phyloP scores from a whole-genome alignment of 1,140 invertebrate genomes.

The Ooceraea biroi region DNA sequence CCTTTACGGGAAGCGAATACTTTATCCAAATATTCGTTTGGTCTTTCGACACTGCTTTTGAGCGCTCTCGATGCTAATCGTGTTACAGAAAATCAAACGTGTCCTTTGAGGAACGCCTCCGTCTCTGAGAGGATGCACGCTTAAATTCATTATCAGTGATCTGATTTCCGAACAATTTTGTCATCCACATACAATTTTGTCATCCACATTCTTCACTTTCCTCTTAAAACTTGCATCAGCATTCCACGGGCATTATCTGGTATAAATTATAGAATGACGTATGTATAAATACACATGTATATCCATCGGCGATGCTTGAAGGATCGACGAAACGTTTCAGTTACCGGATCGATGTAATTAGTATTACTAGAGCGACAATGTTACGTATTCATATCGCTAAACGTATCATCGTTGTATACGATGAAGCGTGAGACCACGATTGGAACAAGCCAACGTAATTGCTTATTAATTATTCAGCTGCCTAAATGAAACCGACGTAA shows the following conservation, averaged over 20 bases:
- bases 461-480: slow-evolving; percentile 57
- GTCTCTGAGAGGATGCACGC: background rate
- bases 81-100: background rate
- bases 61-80: background rate
- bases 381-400: slow-evolving; percentile 32
- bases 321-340: slow-evolving; percentile 4
- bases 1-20: background rate
- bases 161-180: too few species aligned
- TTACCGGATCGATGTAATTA: slow-evolving; percentile 36
- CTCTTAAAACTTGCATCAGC: background rate
- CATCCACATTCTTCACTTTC: background rate
- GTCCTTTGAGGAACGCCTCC: background rate
- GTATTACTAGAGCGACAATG: slow-evolving; percentile 22
- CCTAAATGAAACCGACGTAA: slow-evolving; percentile 50
- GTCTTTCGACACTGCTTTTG: background rate
- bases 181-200: too few species aligned
- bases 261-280: background rate
- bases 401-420: slow-evolving; percentile 32
- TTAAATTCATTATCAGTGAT: background rate
- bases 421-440: slow-evolving; percentile 17
- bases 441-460: slow-evolving; percentile 37
- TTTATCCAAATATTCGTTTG: background rate
- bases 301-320: background rate
- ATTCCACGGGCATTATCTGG: background rate
- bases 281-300: too few species aligned